A percentile compares a stretch with the other conserved stretches of the same genome.
Conservation (phyloP, 92 coral and sea anemone species). For the Phenganax marumi region DNA sequence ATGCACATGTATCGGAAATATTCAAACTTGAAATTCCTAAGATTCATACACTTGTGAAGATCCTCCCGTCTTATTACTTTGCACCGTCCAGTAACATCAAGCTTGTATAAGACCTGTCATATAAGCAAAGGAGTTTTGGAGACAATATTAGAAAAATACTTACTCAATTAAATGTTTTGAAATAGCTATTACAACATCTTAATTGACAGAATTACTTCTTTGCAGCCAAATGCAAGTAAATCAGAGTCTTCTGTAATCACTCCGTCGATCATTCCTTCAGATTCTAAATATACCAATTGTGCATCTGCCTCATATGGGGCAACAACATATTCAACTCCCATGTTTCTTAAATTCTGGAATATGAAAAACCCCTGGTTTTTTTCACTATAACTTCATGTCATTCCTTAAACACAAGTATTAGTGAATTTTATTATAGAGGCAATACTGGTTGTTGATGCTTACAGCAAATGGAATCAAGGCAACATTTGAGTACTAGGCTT, state of each 20-base stretch:
- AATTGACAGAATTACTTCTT: constrained; percentile 29
- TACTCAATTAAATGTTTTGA: neutral
- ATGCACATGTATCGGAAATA: constrained; percentile 45
- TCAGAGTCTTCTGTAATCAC: constrained; percentile 53
- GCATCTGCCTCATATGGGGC: constrained; percentile 55
- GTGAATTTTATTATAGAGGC: neutral
- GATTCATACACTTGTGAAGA: constrained; percentile 18
- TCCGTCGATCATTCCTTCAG: constrained; percentile 34
- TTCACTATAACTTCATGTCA: neutral
- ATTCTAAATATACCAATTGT: constrained; percentile 33
- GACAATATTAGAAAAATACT: neutral
- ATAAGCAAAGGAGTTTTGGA: neutral
- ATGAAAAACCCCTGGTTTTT: neutral
- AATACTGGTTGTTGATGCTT: too few relatives aligned
- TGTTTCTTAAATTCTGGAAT: constrained; percentile 34
- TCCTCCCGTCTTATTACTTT: constrained; percentile 34
- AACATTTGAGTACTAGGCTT: too few relatives aligned
- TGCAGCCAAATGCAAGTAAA: constrained; percentile 50
- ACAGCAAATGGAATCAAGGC: too few relatives aligned
- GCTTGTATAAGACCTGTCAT: constrained; percentile 47
- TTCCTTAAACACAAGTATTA: neutral
- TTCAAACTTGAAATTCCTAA: constrained; percentile 31
- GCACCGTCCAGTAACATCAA: constrained; percentile 37
- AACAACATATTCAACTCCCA: constrained; percentile 46
- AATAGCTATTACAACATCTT: neutral